phyloP scores from a whole-genome alignment of 1,140 invertebrate genomes.

The Hylaeus anthracinus region DNA sequence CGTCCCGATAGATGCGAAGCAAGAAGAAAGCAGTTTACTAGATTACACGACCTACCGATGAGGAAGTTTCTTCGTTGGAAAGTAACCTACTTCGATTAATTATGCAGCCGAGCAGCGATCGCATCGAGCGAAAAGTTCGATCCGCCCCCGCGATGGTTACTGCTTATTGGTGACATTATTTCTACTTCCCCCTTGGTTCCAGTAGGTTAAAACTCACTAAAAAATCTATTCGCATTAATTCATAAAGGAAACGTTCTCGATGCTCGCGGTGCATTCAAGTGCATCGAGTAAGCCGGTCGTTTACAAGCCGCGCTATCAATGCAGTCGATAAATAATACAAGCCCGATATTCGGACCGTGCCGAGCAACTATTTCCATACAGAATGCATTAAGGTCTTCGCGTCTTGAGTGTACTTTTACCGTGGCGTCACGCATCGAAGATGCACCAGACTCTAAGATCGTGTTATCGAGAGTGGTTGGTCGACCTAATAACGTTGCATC shows the following conservation, averaged over 20 bases:
- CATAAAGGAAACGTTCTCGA: constrained; percentile 2
- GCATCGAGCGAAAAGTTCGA: no score
- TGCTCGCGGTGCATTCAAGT: neutral
- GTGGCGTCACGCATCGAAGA: constrained; percentile 14
- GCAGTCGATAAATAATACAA: constrained; percentile 31
- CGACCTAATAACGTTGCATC: constrained; percentile 4
- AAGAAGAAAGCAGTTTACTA: neutral
- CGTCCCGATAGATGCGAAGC: no score
- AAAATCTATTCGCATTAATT: constrained; percentile 24
- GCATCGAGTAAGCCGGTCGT: constrained; percentile 19
- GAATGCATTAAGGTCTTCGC: constrained; percentile 47
- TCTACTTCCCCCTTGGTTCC: no score
- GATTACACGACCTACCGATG: neutral
- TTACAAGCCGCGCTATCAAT: neutral
- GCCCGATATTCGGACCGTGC: constrained; percentile 38
- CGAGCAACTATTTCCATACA: constrained; percentile 38
- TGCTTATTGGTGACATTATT: neutral
- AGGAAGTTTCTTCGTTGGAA: neutral
- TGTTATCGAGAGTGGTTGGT: constrained; percentile 2
- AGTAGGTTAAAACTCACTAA: neutral
- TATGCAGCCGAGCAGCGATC: constrained; percentile 7
- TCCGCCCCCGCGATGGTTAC: neutral
- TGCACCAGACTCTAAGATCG: constrained; percentile 16
- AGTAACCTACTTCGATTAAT: constrained; percentile 38
- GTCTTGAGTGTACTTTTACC: constrained; percentile 31